Evolutionary conservation across 2,113 vertebrate species (phyloP).

Genomic region (Polypterus senegalus): DNA sequence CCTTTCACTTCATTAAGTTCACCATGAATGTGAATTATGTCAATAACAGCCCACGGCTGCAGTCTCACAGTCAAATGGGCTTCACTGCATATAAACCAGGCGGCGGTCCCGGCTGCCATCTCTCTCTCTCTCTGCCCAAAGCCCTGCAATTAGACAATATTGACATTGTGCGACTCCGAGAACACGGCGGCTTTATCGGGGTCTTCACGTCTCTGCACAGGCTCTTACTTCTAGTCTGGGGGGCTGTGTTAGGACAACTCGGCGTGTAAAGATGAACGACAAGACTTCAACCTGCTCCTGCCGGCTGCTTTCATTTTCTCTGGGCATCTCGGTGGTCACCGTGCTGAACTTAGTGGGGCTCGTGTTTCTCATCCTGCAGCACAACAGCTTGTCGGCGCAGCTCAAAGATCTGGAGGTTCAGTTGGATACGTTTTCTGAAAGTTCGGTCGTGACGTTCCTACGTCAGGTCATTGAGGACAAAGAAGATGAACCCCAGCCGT

Average conservation of each 20-base stretch:
- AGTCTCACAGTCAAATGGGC: conserved; percentile 33
- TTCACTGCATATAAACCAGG: conserved; percentile 60
- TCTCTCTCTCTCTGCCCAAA: conserved; percentile 35
- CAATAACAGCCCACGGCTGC: conserved; percentile 44
- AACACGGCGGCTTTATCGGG: conserved; percentile 33
- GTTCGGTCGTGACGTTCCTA: conserved; percentile 50
- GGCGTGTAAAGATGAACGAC: conserved; percentile 36
- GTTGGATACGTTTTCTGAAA: conserved; percentile 42
- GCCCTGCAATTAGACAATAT: conserved; percentile 9
- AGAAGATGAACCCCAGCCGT: conserved; percentile 19
- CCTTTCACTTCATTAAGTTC: conserved; percentile 20
- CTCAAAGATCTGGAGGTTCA: conserved; percentile 45
- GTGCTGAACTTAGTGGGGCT: conserved; percentile 65
- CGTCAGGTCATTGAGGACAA: conserved; percentile 32
- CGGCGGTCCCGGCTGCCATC: conserved; percentile 45
- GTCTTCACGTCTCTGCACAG: conserved; percentile 15
- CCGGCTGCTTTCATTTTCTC: conserved; percentile 46
- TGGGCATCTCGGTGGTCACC: conserved; percentile 46
- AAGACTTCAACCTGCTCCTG: conserved; percentile 40
- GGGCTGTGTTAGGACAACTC: neutral
- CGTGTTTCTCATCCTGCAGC: conserved; percentile 63
- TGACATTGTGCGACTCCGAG: conserved; percentile 23
- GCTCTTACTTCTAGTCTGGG: neutral
- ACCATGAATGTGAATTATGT: conserved; percentile 27
- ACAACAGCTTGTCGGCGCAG: conserved; percentile 48